Evolutionary conservation across 2,888 invertebrate genomes (phyloP).

Genomic region (Augochlorella aurata): DNA sequence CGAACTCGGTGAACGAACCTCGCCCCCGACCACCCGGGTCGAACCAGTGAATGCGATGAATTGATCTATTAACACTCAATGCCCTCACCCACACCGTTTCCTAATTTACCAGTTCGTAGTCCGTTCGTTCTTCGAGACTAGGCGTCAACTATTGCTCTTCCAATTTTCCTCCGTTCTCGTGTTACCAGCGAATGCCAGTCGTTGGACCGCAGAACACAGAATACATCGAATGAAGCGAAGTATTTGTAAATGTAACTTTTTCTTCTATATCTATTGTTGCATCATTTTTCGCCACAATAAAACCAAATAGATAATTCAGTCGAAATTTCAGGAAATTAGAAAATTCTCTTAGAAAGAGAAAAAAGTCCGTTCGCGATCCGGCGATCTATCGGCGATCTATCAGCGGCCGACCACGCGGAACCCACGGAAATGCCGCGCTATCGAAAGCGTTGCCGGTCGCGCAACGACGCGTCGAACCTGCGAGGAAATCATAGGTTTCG

Average conservation of each 20-base stretch:
- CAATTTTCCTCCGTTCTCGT: not conserved
- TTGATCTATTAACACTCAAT: conserved; percentile 2
- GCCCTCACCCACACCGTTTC: not conserved
- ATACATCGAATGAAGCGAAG: no score
- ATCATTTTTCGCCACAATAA: no score
- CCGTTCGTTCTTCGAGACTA: not conserved
- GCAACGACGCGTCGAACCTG: conserved; percentile 48
- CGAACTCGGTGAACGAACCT: not conserved
- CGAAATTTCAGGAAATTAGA: no score
- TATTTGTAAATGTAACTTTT: no score
- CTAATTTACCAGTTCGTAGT: not conserved
- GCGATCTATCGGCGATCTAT: not conserved
- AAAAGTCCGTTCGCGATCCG: no score
- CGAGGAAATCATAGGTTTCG: conserved; percentile 66
- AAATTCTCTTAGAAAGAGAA: no score
- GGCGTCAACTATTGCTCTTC: not conserved
- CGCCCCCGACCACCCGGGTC: not conserved
- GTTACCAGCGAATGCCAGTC: no score
- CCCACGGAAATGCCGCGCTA: conserved; percentile 14
- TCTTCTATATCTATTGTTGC: no score
- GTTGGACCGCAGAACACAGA: no score
- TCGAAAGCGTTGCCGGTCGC: conserved; percentile 38
- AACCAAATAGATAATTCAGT: no score
- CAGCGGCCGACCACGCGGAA: not conserved
- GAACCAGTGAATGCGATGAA: not conserved